These are phyloP conservation scores for Epinephelus fuscoguttatus DNA, from an alignment of 2,113 vertebrate genomes.

Conservation along the genomic window DNA sequence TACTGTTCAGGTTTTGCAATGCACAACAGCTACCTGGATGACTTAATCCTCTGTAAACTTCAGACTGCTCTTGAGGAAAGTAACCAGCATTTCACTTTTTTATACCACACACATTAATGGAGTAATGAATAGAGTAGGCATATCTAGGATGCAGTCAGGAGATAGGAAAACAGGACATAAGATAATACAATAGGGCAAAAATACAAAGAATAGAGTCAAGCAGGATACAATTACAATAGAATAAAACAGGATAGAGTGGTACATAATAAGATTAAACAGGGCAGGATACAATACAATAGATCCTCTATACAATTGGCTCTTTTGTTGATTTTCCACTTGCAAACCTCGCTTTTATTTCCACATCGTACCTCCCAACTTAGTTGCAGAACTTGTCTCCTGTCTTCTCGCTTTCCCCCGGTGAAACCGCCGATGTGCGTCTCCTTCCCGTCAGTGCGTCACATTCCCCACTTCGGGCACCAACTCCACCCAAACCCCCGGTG, in stretches of 20 bases:
- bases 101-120: background rate
- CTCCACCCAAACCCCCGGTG: conserved; percentile 33
- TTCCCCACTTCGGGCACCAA: conserved; percentile 50
- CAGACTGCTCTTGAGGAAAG: conserved; percentile 16
- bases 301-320: background rate
- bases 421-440: conserved; percentile 41
- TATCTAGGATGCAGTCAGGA: background rate
- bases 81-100: conserved; percentile 25
- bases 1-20: conserved; percentile 50
- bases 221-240: background rate
- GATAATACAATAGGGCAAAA: background rate
- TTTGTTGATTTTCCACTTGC: conserved; percentile 26
- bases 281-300: conserved; percentile 4
- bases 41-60: conserved; percentile 39
- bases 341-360: conserved; percentile 9
- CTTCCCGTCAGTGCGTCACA: conserved; percentile 55
- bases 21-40: conserved; percentile 46
- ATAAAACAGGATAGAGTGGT: background rate
- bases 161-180: background rate
- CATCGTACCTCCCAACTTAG: conserved; percentile 60
- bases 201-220: background rate
- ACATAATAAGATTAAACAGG: background rate
- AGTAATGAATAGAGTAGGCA: background rate
- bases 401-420: conserved; percentile 21
- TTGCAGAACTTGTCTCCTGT: conserved; percentile 40